Evolutionary conservation across 2,797 vertebrate species (phyloP), one percentile per base, ranked within the genome.

Genomic region (Loris lydekkerianus): DNA sequence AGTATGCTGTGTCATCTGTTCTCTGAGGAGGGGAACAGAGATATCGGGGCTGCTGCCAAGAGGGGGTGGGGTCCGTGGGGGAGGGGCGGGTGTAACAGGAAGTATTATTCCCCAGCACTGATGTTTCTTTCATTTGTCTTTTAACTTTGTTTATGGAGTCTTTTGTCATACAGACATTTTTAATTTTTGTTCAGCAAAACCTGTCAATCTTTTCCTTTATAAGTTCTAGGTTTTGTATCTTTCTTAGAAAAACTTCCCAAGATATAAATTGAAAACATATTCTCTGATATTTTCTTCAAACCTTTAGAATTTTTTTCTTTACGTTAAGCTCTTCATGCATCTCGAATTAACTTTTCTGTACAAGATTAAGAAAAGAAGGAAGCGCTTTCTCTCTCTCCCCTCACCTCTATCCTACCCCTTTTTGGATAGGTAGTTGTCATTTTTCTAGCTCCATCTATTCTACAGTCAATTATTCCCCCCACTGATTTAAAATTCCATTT

Each of bases 161-260:
- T 96, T 97, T 97, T 97, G 91, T 97, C 94, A 96, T 78, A 86
- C 34, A 96, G 96, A 97, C 95, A 95, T 95, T 97, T 94, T 78
- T 97, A 97, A 97, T 95, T 96, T 97, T 97, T 96, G 61, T 95
- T 91, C 75, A 82, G 81, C 91, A 95, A 95, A 95, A 95, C 67
- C 96, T 95, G 97, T 97, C 97, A 97, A 89, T 97, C 97, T 96
- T 93, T 95, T 88, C 46, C 82, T 94, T 97, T 92, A 93, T 73
- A 97, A 97, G 97, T 97, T 96, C 89, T 96, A 96, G 97, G 94
- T 97, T 97, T 97, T 94, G 91, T 97, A 27, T 96, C 97, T 96
- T 94, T 84, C 89, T 93, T 91, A 92, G 85, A 27, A 96, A 97
- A 94, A 18, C 11, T 56, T 96, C 84, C 56, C 37, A 37, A 94